phyloP scores from a whole-genome alignment of 2,113 vertebrate genomes.

The Xenopus borealis region DNA sequence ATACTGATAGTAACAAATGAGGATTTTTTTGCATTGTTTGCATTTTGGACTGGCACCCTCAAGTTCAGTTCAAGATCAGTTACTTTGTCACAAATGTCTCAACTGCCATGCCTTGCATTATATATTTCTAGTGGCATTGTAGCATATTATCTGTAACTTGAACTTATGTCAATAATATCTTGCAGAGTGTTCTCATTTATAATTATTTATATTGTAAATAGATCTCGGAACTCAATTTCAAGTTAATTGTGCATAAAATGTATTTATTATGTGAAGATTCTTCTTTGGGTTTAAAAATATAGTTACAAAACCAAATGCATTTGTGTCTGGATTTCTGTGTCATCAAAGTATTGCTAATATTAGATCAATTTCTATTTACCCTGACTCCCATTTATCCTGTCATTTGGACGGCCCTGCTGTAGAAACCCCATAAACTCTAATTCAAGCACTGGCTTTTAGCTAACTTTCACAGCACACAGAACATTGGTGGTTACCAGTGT shows the following conservation, averaged over 20 bases:
- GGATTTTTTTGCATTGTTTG: constrained; percentile 52
- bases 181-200: constrained; percentile 81
- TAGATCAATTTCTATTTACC: too few relatives aligned
- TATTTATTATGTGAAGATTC: constrained; percentile 96
- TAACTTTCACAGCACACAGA: too few relatives aligned
- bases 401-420: too few relatives aligned
- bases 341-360: not conserved
- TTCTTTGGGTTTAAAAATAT: constrained; percentile 81
- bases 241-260: constrained; percentile 86
- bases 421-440: too few relatives aligned
- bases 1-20: constrained; percentile 20
- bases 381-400: too few relatives aligned
- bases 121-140: constrained; percentile 70
- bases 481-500: too few relatives aligned
- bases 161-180: constrained; percentile 74
- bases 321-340: constrained; percentile 58
- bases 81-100: constrained; percentile 55
- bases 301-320: constrained; percentile 67
- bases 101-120: constrained; percentile 66
- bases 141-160: constrained; percentile 71
- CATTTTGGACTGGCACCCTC: constrained; percentile 39
- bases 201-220: constrained; percentile 99
- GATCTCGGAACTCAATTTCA: constrained; percentile 77
- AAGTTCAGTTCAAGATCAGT: constrained; percentile 58
- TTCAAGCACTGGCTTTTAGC: too few relatives aligned